These are phyloP conservation scores for Megaceryle alcyon DNA, from an alignment of 2,797 vertebrate species.

Conservation along the genomic window DNA sequence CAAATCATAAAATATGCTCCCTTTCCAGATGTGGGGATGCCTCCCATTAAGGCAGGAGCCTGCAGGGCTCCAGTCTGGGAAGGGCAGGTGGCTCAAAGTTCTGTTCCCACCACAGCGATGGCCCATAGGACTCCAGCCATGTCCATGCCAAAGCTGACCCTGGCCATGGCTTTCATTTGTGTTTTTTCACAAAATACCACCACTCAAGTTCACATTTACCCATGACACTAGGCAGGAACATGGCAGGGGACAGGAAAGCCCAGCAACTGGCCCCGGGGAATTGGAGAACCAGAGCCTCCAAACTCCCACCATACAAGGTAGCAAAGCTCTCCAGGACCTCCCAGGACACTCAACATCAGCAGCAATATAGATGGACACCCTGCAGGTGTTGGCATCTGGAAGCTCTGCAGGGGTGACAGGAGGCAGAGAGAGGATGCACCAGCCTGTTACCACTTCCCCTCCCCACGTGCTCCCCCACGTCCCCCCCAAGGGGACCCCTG, in stretches of 20 bases:
- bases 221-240: neutral
- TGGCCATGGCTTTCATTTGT: neutral
- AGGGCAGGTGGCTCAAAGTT: neutral
- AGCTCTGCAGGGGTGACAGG: accelerated
- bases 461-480: accelerated
- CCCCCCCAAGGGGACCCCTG: neutral
- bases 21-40: neutral
- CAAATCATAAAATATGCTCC: neutral
- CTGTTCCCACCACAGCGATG: neutral
- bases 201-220: neutral
- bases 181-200: neutral
- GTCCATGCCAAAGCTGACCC: neutral
- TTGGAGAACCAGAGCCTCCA: neutral
- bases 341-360: accelerated
- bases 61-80: neutral
- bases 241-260: neutral
- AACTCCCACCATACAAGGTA: neutral
- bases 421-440: neutral
- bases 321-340: neutral
- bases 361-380: neutral
- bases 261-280: neutral
- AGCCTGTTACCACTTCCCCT: accelerated
- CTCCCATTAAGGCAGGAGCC: neutral
- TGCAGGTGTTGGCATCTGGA: neutral
- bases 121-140: accelerated